Evolutionary conservation across 2,888 invertebrate genomes (phyloP), one percentile per base, ranked within the genome.

Genomic region (Arctia plantaginis): DNA sequence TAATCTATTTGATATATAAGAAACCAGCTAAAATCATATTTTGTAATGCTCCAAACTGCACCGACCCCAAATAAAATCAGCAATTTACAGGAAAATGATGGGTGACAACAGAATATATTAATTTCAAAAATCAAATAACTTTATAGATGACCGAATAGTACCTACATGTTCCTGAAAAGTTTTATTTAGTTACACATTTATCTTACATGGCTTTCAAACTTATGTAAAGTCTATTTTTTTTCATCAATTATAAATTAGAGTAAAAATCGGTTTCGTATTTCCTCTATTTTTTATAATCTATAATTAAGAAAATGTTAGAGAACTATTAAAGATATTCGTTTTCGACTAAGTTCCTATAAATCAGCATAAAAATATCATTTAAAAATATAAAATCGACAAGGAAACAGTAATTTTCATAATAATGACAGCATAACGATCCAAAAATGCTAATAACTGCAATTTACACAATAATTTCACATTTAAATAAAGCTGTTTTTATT

Each of bases 351-450:
- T 55, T 67, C 66, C 66, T n/a, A 20, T 66, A 69, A 66, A 75
- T 72, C 72, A 72, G 23, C 76, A 70, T 70, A 76, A 73, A 75
- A 76, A 69, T 67, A 70, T 30, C 51, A 76, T 73, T 76, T 73
- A 35, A 66, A 41, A 62, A 30, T 64, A 64, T 27, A 27, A 66
- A 76, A 73, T 76, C 64, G 76, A 18, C 70, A 55, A 72, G 33
- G 73, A 71, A 75, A 70, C 67, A 70, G 35, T 51, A 66, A 76
- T 76, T 73, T 67, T 73, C 44, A 39, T 70, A 62, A 76, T 73
- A 69, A 74, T 76, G 41, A 67, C 67, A 55, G 66, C 51, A 15
- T 71, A 76, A 74, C 65, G 65, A 71, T 65, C 7, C 39, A 68
- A 74, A 74, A 59, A 74, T 76, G 69, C 66, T 66, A 73, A 77